These are phyloP conservation scores for Osmerus eperlanus DNA, from an alignment of 2,113 vertebrate species.

Conservation along the genomic window DNA sequence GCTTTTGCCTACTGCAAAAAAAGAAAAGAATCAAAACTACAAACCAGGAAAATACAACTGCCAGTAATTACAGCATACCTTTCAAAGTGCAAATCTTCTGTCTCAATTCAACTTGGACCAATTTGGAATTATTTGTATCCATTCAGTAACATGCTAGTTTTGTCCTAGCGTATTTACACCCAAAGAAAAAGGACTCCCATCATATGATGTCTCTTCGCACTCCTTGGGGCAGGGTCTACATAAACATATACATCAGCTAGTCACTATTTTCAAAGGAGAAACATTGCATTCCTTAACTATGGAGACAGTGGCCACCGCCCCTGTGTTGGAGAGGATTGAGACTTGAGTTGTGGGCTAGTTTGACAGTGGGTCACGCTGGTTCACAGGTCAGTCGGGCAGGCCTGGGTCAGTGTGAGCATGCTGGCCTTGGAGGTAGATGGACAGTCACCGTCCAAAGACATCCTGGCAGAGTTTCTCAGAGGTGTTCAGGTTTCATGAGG, in stretches of 20 bases:
- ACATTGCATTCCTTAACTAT: too few species aligned
- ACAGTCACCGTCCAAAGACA: constrained; percentile 22
- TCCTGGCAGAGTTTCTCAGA: constrained; percentile 28
- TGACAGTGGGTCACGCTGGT: constrained; percentile 21
- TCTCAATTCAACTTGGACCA: constrained; percentile 52
- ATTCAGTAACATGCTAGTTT: constrained; percentile 28
- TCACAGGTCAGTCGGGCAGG: constrained; percentile 27
- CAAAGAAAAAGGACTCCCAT: constrained; percentile 48
- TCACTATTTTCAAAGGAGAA: too few species aligned
- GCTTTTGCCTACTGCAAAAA: constrained; percentile 70
- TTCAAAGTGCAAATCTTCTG: constrained; percentile 66
- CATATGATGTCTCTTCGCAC: constrained; percentile 23
- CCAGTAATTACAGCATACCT: constrained; percentile 65
- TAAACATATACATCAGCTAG: not conserved
- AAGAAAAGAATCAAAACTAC: constrained; percentile 43
- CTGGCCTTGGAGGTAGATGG: constrained; percentile 31
- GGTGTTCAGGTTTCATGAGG: constrained; percentile 16
- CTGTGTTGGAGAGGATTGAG: not conserved
- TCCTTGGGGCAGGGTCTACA: not conserved
- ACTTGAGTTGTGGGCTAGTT: not conserved
- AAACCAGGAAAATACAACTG: constrained; percentile 70
- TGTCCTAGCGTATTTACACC: constrained; percentile 29
- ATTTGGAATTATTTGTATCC: constrained; percentile 35
- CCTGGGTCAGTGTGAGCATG: not conserved
- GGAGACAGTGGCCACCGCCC: constrained; percentile 11